These are phyloP conservation scores for Graptemys geographica DNA, from an alignment of 2,797 vertebrate genomes.

Conservation along the genomic window DNA sequence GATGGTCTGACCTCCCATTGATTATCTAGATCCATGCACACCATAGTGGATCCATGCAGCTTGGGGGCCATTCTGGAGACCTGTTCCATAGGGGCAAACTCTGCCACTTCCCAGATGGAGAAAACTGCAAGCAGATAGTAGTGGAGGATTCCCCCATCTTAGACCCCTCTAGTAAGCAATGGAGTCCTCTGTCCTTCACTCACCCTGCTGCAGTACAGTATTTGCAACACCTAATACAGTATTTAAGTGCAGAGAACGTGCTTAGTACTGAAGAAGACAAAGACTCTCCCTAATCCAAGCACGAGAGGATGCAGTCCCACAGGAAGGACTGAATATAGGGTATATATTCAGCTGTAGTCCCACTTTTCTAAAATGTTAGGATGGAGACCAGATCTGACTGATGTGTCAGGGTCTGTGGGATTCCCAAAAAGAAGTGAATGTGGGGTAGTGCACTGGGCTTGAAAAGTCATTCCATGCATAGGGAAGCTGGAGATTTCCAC, in stretches of 20 bases:
- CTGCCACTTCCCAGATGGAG: background rate
- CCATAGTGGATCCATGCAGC: background rate
- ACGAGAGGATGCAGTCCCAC: background rate
- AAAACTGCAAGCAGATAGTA: background rate
- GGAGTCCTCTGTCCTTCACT: background rate
- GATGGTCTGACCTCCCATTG: background rate
- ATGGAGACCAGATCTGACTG: background rate
- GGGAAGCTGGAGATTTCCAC: background rate
- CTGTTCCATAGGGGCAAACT: background rate
- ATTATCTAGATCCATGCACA: background rate
- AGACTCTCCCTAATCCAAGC: background rate
- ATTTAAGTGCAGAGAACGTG: constrained; percentile 18
- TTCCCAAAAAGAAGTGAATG: background rate
- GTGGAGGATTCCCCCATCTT: background rate
- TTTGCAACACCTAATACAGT: background rate
- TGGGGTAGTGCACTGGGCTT: background rate
- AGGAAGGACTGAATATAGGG: background rate
- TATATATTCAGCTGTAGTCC: background rate
- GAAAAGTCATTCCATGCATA: background rate
- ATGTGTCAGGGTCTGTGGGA: background rate
- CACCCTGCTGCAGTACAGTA: background rate
- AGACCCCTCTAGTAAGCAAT: background rate
- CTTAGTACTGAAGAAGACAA: background rate
- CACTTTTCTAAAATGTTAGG: background rate
- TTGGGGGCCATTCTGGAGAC: background rate